Base-by-base conservation (phyloP, 2,113 vertebrate genomes). In the Orycteropus afer region DNA sequence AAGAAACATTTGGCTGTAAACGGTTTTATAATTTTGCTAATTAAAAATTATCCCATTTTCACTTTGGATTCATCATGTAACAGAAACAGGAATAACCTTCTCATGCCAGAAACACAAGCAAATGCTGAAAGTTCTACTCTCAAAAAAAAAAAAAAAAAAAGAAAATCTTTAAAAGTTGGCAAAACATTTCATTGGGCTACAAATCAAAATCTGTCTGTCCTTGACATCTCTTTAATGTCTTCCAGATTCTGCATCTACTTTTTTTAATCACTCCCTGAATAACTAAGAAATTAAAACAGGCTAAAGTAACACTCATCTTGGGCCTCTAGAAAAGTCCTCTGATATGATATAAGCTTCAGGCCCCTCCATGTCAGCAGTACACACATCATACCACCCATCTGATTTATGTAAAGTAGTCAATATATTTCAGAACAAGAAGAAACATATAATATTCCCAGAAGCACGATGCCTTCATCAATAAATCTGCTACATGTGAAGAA, bases 31-130 rank as follows among this genome's bases (percentile, higher is more conserved):
- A 97, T 97, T 97, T 95, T 96, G 96, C 97, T 96, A 95, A 97
- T 97, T 97, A 97, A 97, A 97, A 97, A 97, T 96, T 94, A 97
- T 94, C 96, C 97, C 95, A 87, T 97, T 97, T 97, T 97, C 95
- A 94, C 96, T 95, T 97, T 96, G 95, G 97, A 97, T 97, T 84
- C 91, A 88, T 89, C 88, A 23, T 59, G 61, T 90, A 94, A 94
- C 91, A 96, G 96, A 95, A 97, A 97, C 96, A 95, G 86, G 96
- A 95, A 96, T 97, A 97, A 97, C 97, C 97, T 95, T 91, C 67
- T 96, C 96, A 97, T 97, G 97, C 97, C 97, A 97, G 96, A 97
- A 97, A 97, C 94, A 96, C 91, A 95, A 97, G 94, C 96, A 96
- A 97, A 96, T 87, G 96, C 96, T 96, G 95, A 96, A 97, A 96